A percentile compares a stretch with the other conserved stretches of the same genome.
phyloP scores from a whole-genome alignment of 2,888 invertebrate species.

The Adelognathus sp. region DNA sequence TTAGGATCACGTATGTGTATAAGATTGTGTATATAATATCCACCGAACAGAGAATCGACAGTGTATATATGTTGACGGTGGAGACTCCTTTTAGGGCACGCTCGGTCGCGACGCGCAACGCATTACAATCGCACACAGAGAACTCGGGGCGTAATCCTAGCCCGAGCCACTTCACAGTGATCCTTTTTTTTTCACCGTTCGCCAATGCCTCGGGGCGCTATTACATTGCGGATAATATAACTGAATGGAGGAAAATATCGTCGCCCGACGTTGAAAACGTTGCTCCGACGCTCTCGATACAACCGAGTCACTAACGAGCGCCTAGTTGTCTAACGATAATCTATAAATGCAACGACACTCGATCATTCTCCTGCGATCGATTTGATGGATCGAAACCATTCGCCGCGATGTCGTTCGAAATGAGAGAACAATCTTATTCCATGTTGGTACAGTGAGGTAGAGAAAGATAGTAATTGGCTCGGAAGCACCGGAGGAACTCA shows the following conservation, averaged over 20 bases:
- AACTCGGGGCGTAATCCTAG: slow-evolving; percentile 47
- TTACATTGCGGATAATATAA: slow-evolving; percentile 40
- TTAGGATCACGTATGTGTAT: slow-evolving; percentile 25
- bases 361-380: slow-evolving; percentile 12
- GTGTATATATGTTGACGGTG: slow-evolving; percentile 27
- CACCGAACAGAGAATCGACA: slow-evolving; percentile 21
- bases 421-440: not conserved
- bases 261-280: slow-evolving; percentile 35
- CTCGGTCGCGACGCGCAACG: slow-evolving; percentile 40
- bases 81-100: slow-evolving; percentile 51
- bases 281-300: slow-evolving; percentile 20
- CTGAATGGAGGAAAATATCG: slow-evolving; percentile 42
- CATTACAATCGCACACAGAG: slow-evolving; percentile 51
- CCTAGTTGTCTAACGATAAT: slow-evolving; percentile 7
- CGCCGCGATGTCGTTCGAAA: not conserved
- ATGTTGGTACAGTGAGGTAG: not conserved
- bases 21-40: slow-evolving; percentile 16
- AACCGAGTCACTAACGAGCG: slow-evolving; percentile 25
- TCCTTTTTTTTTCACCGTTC: slow-evolving; percentile 39
- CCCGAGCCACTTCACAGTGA: slow-evolving; percentile 16
- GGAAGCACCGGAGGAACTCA: not conserved
- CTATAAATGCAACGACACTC: slow-evolving; percentile 11
- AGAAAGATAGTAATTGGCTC: not conserved
- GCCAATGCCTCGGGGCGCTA: slow-evolving; percentile 19
- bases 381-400: slow-evolving; percentile 1